Evolutionary conservation across 2,888 invertebrate genomes (phyloP).

Genomic region (Pristionchus mayeri): DNA sequence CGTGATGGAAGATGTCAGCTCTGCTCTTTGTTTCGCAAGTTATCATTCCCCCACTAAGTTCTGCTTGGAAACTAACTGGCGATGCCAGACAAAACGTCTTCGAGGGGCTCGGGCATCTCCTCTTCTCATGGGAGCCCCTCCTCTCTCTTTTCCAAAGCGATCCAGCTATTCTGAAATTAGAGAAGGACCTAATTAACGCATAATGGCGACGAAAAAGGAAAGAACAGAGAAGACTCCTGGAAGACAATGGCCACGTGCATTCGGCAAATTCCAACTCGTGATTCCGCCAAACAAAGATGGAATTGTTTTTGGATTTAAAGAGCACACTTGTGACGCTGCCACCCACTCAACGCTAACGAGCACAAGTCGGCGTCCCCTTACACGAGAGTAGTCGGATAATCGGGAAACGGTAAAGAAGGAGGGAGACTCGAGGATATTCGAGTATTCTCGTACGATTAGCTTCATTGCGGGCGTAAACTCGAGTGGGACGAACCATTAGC

Average conservation of each 20-base stretch:
- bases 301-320: neutral
- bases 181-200: neutral
- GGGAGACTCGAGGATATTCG: neutral
- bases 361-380: constrained; percentile 21
- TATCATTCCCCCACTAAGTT: neutral
- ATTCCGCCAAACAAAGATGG: neutral
- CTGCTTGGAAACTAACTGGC: constrained; percentile 18
- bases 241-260: neutral
- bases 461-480: neutral
- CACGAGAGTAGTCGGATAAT: constrained; percentile 2
- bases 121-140: constrained; percentile 20
- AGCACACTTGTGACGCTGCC: neutral
- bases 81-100: neutral
- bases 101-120: constrained; percentile 37
- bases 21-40: too few species aligned
- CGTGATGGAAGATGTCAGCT: neutral
- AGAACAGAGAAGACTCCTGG: neutral
- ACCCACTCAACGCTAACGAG: constrained; percentile 25
- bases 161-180: constrained; percentile 16
- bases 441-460: constrained; percentile 29
- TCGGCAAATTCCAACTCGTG: neutral
- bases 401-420: constrained; percentile 20
- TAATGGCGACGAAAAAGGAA: neutral
- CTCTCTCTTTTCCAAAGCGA: neutral
- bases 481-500: constrained; percentile 33